Base-by-base conservation (phyloP, 2,113 vertebrate genomes). In the Leiothrix lutea region DNA sequence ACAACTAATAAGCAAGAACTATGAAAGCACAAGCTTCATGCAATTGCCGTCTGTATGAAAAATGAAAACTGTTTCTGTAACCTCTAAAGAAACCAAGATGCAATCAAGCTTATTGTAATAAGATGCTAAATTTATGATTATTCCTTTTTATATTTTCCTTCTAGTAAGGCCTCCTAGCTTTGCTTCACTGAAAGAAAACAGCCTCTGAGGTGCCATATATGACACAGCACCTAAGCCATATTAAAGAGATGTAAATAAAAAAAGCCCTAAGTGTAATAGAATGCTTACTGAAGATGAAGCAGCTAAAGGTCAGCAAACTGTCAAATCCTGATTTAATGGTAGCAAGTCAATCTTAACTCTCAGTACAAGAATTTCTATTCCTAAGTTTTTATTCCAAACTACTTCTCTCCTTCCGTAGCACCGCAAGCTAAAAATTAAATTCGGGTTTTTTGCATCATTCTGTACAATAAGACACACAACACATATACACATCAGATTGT, bases 51-150 rank as follows among this genome's bases (percentile, higher is more conserved):
- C 86, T 75, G 44, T 67, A 90, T 61, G 78, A 72, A 94, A 94
- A 85, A 77, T 78, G 67, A 83, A 96, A 95, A 90, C 47, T 86
- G 65, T 22, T 90, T 88, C 77, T 67, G 60, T 47, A 88, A 86
- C 84, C 78, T 92, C 83, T 91, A 95, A 95, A 86, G 88, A 86
- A 94, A 85, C 56, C 44, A 81, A 95, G 92, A 88, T 35, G 87
- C 58, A 91, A 90, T 95, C 95, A 87, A 65, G 88, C 48, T 95
- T 91, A 94, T 86, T 91, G 74, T 53, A 88, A 88, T 82, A 90
- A 82, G 80, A 95, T 70, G n/a, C 54, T 78, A 67, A 60, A 95
- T 91, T 95, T 91, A 94, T 77, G 40, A 86, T 73, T 90, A 88
- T 47, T 82, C 15, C 6, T 54, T 78, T 78, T 35, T 26, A 28